Evolutionary conservation across 2,113 vertebrate genomes (phyloP).

Genomic region (Rhinoptilus africanus): DNA sequence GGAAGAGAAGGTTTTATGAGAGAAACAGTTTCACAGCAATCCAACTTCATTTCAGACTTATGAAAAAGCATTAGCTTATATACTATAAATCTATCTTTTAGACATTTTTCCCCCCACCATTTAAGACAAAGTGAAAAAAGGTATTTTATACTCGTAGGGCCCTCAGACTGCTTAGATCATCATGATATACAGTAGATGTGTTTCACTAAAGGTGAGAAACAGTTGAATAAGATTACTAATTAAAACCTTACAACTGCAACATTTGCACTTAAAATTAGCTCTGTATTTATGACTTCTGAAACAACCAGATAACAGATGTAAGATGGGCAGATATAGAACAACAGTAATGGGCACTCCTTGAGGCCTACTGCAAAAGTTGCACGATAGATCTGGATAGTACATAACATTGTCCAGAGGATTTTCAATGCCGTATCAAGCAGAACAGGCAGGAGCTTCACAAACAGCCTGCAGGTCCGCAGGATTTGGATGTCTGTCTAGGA

Average conservation of each 20-base stretch:
- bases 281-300: neutral
- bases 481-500: neutral
- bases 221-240: neutral
- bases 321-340: neutral
- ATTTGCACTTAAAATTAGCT: neutral
- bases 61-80: neutral
- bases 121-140: neutral
- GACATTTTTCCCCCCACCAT: neutral
- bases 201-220: neutral
- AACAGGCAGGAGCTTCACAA: neutral
- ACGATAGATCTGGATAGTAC: neutral
- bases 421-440: neutral
- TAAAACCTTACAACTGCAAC: neutral
- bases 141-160: neutral
- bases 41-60: neutral
- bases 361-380: neutral
- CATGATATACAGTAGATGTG: neutral
- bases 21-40: neutral
- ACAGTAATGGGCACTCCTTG: fast-evolving
- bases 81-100: neutral
- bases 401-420: neutral
- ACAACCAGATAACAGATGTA: neutral
- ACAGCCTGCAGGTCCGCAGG: neutral
- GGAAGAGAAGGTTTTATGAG: slow-evolving; percentile 10
- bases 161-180: neutral